Conservation (phyloP, 2,113 vertebrate species). For the Vombatus ursinus region DNA sequence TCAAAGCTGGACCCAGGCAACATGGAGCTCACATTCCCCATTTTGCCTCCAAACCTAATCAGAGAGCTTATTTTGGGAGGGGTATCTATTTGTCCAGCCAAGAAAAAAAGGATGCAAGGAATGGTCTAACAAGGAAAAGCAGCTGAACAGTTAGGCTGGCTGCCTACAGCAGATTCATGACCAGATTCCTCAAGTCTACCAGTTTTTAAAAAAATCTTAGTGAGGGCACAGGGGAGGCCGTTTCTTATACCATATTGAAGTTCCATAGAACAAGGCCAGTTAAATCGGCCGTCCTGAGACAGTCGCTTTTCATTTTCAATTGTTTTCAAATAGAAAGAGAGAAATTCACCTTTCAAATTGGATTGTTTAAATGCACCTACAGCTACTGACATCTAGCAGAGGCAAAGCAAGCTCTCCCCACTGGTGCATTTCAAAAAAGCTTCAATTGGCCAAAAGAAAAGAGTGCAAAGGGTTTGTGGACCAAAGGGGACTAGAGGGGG, state of each 20-base stretch:
- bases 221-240: slow-evolving; percentile 57
- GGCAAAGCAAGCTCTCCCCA: slow-evolving; percentile 64
- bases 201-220: slow-evolving; percentile 48
- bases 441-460: slow-evolving; percentile 72
- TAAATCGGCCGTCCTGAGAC: slow-evolving; percentile 68
- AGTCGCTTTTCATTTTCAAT: slow-evolving; percentile 74
- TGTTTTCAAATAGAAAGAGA: slow-evolving; percentile 77
- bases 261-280: slow-evolving; percentile 55
- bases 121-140: slow-evolving; percentile 43
- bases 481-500: slow-evolving; percentile 72
- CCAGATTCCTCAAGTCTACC: slow-evolving; percentile 56
- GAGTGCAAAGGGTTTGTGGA: slow-evolving; percentile 75
- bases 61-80: slow-evolving; percentile 32
- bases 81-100: slow-evolving; percentile 20
- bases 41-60: slow-evolving; percentile 42
- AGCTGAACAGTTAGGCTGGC: slow-evolving; percentile 53
- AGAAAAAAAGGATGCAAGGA: slow-evolving; percentile 68
- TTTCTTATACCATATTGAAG: slow-evolving; percentile 63
- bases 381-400: slow-evolving; percentile 68
- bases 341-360: slow-evolving; percentile 70
- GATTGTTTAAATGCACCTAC: slow-evolving; percentile 74
- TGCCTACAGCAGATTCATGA: slow-evolving; percentile 50
- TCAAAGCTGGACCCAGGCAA: slow-evolving; percentile 4
- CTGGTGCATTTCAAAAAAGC: slow-evolving; percentile 74
- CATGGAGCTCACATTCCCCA: slow-evolving; percentile 6